phyloP scores from a whole-genome alignment of 2,113 vertebrate species.

The Todiramphus saurophagus region DNA sequence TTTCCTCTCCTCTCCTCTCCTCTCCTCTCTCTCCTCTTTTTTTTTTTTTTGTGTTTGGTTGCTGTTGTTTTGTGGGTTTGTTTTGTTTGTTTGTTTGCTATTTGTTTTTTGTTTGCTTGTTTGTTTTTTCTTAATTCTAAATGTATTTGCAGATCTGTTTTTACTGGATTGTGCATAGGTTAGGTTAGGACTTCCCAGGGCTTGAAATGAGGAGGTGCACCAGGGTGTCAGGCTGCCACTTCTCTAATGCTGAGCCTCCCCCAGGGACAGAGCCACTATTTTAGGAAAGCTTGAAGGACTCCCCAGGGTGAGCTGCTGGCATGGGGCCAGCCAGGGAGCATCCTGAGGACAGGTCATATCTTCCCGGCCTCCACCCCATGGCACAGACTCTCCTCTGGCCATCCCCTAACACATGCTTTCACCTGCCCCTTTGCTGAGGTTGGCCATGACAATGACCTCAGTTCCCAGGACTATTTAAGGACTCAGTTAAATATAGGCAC shows the following conservation, averaged over 20 bases:
- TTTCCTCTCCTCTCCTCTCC: too few species aligned
- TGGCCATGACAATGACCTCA: not conserved
- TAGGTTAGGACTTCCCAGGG: not conserved
- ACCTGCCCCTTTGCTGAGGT: fast-evolving
- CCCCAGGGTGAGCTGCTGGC: not conserved
- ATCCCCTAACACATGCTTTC: fast-evolving
- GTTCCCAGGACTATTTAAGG: not conserved
- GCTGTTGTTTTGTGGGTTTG: too few species aligned
- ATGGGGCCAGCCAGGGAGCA: not conserved
- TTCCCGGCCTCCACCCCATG: not conserved
- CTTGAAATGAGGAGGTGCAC: not conserved
- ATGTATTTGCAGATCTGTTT: not conserved
- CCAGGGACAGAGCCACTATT: not conserved
- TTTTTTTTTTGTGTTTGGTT: too few species aligned
- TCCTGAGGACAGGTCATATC: not conserved
- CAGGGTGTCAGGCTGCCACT: not conserved
- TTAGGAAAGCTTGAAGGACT: not conserved
- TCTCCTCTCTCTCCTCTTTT: too few species aligned
- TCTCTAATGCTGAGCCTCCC: not conserved
- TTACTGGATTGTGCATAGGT: not conserved
- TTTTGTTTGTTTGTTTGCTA: too few species aligned
- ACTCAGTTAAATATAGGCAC: not conserved
- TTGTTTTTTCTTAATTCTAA: not conserved
- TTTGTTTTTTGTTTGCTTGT: not conserved
- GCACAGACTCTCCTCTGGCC: not conserved